A percentile compares a stretch with the other conserved stretches of the same genome.
Evolutionary conservation across 1,140 invertebrate genomes (phyloP).

Genomic region (Cotesia typhae): DNA sequence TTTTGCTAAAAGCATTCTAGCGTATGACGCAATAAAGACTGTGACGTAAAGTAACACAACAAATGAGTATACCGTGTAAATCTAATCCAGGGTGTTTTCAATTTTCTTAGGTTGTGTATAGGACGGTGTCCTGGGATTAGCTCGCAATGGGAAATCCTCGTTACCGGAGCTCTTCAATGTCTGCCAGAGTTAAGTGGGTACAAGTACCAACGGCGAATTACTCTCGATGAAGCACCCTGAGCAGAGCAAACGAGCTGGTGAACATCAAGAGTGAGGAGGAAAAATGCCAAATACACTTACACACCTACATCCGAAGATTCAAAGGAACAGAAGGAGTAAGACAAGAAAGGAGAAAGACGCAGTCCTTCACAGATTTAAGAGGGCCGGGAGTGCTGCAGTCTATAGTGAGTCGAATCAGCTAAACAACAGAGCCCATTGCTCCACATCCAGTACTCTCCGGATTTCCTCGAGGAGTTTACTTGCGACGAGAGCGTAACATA

Average conservation of each 20-base stretch:
- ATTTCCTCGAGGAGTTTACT: conserved; percentile 11
- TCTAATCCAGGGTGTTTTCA: too few species aligned
- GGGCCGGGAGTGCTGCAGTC: too few species aligned
- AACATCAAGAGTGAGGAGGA: not conserved
- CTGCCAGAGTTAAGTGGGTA: conserved; percentile 34
- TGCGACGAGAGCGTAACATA: not conserved
- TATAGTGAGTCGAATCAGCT: not conserved
- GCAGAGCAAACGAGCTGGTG: not conserved
- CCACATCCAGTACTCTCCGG: not conserved
- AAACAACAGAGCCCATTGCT: not conserved
- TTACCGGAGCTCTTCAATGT: conserved; percentile 13
- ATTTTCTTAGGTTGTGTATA: too few species aligned
- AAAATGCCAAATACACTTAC: not conserved
- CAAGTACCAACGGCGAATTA: conserved; percentile 40
- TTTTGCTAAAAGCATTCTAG: too few species aligned
- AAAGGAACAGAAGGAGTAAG: too few species aligned
- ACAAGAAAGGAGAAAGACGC: too few species aligned
- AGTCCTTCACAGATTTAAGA: too few species aligned
- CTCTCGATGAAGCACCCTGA: conserved; percentile 29
- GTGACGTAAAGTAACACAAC: too few species aligned
- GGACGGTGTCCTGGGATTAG: not conserved
- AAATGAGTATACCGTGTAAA: too few species aligned
- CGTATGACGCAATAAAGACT: too few species aligned
- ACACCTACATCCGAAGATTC: not conserved
- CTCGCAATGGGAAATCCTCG: conserved; percentile 2